Conservation (phyloP, 1,140 invertebrate species). For the Zaprionus capensis region DNA sequence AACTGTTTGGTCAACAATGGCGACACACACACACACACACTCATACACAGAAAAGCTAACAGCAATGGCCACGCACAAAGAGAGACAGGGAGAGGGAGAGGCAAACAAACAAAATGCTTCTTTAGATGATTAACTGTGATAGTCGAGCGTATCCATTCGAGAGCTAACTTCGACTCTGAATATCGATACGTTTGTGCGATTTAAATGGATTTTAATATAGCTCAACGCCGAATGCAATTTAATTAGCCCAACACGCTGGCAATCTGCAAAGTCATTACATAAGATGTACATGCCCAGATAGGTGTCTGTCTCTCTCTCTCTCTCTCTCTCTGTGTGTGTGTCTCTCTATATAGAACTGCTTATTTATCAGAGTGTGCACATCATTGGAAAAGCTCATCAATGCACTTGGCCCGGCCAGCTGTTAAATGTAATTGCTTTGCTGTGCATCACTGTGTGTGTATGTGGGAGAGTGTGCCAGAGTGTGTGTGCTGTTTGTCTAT, state of each 20-base stretch:
- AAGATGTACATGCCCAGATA: conserved; percentile 1
- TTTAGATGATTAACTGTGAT: conserved; percentile 80
- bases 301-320: neutral
- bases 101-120: conserved; percentile 60
- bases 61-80: conserved; percentile 45
- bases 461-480: neutral
- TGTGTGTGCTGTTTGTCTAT: conserved; percentile 55
- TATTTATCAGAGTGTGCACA: conserved; percentile 67
- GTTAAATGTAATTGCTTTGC: conserved; percentile 77
- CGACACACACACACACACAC: conserved; percentile 64
- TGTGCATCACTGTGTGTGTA: neutral
- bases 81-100: conserved; percentile 13
- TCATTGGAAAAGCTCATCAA: conserved; percentile 65
- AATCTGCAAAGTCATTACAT: conserved; percentile 49
- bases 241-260: conserved; percentile 58
- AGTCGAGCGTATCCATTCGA: conserved; percentile 42
- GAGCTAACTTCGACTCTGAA: conserved; percentile 33
- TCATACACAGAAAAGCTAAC: conserved; percentile 14
- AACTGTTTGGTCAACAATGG: conserved; percentile 76
- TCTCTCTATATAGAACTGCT: conserved; percentile 19
- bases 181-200: conserved; percentile 60
- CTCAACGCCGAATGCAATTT: conserved; percentile 60
- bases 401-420: conserved; percentile 49
- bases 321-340: neutral
- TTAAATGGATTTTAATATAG: conserved; percentile 79